A percentile compares a stretch with the other conserved stretches of the same genome.
phyloP scores from a whole-genome alignment of 2,113 vertebrate species.

The Pica pica region DNA sequence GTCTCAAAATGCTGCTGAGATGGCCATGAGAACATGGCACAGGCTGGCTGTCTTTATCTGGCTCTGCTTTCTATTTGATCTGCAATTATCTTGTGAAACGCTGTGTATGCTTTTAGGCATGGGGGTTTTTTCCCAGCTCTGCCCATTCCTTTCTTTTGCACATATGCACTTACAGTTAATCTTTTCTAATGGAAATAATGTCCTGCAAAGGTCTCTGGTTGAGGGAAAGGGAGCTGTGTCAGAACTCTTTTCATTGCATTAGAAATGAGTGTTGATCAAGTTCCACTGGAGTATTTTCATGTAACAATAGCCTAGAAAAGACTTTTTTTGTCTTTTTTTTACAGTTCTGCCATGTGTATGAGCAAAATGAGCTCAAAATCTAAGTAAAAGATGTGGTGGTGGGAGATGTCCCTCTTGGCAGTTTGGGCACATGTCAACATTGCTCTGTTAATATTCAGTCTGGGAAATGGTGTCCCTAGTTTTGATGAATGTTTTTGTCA shows the following conservation, averaged over 20 bases:
- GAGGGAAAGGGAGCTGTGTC: not conserved
- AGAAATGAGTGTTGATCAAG: not conserved
- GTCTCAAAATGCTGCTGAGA: not conserved
- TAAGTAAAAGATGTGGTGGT: not conserved
- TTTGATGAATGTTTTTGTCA: not conserved
- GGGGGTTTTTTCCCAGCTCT: not conserved
- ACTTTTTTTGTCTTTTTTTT: not conserved
- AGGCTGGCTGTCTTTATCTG: not conserved
- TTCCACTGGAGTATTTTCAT: not conserved
- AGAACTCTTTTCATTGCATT: not conserved
- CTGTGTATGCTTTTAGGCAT: not conserved
- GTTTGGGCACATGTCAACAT: not conserved
- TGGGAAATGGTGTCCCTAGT: not conserved
- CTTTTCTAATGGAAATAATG: not conserved
- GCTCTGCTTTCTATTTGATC: slow-evolving; percentile 12
- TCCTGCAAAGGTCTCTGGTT: not conserved
- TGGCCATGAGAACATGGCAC: rapidly evolving
- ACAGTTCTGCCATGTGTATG: not conserved
- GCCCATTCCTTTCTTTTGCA: not conserved
- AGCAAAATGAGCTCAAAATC: not conserved
- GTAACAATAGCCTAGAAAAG: not conserved
- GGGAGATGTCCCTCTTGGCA: not conserved
- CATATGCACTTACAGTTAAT: not conserved
- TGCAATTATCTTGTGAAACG: slow-evolving; percentile 8
- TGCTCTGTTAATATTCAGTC: not conserved